These are phyloP conservation scores for Chanos chanos DNA, from an alignment of 2,797 vertebrate genomes.

Conservation along the genomic window DNA sequence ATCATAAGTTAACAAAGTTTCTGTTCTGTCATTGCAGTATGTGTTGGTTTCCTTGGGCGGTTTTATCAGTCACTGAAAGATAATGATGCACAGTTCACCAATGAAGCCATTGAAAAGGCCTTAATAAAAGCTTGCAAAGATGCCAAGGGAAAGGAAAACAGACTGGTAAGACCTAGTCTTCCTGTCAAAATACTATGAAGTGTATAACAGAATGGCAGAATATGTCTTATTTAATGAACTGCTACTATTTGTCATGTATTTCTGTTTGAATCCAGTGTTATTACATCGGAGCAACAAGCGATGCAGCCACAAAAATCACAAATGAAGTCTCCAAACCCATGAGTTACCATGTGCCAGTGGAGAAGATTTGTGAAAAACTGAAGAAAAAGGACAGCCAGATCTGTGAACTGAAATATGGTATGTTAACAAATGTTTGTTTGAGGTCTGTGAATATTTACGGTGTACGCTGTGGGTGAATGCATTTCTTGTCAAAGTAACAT, in stretches of 20 bases:
- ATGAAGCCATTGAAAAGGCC: slow-evolving; percentile 80
- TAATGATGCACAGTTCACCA: slow-evolving; percentile 74
- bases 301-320: slow-evolving; percentile 94
- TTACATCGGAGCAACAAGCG: slow-evolving; percentile 91
- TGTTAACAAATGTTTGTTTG: slow-evolving; percentile 40
- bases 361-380: slow-evolving; percentile 94
- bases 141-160: slow-evolving; percentile 91
- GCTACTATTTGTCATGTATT: background rate
- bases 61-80: slow-evolving; percentile 88
- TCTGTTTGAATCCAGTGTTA: slow-evolving; percentile 77
- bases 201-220: background rate
- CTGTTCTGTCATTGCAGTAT: slow-evolving; percentile 73
- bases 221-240: background rate
- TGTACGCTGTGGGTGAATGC: background rate
- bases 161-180: slow-evolving; percentile 78
- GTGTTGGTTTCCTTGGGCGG: slow-evolving; percentile 82
- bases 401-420: slow-evolving; percentile 95
- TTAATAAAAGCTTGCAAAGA: slow-evolving; percentile 81
- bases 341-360: slow-evolving; percentile 87
- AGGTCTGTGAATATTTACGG: background rate
- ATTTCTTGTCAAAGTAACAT: too few species aligned
- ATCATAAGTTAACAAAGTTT: background rate
- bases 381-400: slow-evolving; percentile 97
- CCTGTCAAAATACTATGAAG: too few species aligned
- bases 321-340: slow-evolving; percentile 94